Conservation (phyloP, 37 sponge, comb jelly and placozoan genomes). For the Chondrilla cf. caribensis region DNA sequence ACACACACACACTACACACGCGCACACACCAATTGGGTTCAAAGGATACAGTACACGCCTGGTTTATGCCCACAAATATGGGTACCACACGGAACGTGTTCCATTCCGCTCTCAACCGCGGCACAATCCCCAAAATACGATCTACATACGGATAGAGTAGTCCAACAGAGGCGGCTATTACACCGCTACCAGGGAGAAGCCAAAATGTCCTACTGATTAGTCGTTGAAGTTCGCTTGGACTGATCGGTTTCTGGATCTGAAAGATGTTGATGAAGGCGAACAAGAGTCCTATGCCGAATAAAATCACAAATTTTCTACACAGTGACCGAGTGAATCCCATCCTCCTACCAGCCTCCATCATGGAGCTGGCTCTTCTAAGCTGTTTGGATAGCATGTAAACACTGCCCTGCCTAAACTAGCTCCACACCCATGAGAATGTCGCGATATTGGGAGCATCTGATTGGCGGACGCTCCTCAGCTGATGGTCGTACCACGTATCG, state of each 20-base stretch:
- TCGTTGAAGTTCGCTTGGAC: background rate
- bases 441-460: background rate
- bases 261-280: slow-evolving; percentile 22
- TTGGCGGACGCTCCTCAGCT: background rate
- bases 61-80: slow-evolving; percentile 93
- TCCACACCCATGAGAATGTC: too few relatives aligned
- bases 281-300: background rate
- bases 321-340: too few relatives aligned
- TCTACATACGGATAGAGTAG: slow-evolving; percentile 19
- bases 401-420: too few relatives aligned
- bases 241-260: slow-evolving; percentile 2
- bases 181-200: slow-evolving; percentile 3
- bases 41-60: slow-evolving; percentile 84
- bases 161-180: slow-evolving; percentile 9
- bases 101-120: slow-evolving; percentile 11
- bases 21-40: background rate
- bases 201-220: slow-evolving; percentile 6
- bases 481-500: too few relatives aligned
- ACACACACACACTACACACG: background rate
- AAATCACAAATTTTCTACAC: background rate
- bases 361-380: too few relatives aligned
- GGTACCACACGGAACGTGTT: slow-evolving; percentile 82
- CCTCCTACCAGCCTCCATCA: too few relatives aligned
- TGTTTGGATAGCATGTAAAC: too few relatives aligned
- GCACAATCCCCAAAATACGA: background rate